Percentiles rank a stretch among this genome's conserved stretches.
These are phyloP conservation scores for Sarcophaga subvicina DNA, from an alignment of 2,888 invertebrate genomes.

Conservation along the genomic window DNA sequence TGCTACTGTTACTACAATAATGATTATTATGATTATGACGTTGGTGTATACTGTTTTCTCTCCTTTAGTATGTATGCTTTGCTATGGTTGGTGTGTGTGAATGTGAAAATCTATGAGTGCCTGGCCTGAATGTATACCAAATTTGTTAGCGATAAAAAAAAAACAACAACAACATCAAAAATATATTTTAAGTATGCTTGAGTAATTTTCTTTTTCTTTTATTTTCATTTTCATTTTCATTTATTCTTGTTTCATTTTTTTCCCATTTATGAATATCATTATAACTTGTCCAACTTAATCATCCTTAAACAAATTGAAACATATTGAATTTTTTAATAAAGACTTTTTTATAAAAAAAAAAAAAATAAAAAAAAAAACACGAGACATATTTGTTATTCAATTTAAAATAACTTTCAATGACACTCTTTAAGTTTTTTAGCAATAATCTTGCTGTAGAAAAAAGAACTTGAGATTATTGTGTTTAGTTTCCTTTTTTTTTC, in stretches of 20 bases:
- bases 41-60: neutral
- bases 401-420: neutral
- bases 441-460: too few species aligned
- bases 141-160: slow-evolving; percentile 45
- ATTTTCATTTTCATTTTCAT: slow-evolving; percentile 25
- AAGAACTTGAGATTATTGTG: neutral
- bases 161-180: neutral
- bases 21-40: slow-evolving; percentile 5
- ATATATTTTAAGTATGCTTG: slow-evolving; percentile 31
- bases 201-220: slow-evolving; percentile 45
- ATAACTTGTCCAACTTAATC: slow-evolving; percentile 50
- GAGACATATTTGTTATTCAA: slow-evolving; percentile 21
- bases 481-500: neutral
- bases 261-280: slow-evolving; percentile 56
- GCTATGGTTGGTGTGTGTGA: neutral
- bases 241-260: slow-evolving; percentile 10
- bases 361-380: neutral
- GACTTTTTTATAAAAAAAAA: slow-evolving; percentile 2
- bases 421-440: neutral
- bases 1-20: neutral
- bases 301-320: slow-evolving; percentile 45
- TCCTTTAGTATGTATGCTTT: neutral
- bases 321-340: slow-evolving; percentile 41
- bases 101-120: neutral
- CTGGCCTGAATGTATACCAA: slow-evolving; percentile 4